Conservation (phyloP, 2,888 invertebrate genomes). For the Drosophila picticornis region DNA sequence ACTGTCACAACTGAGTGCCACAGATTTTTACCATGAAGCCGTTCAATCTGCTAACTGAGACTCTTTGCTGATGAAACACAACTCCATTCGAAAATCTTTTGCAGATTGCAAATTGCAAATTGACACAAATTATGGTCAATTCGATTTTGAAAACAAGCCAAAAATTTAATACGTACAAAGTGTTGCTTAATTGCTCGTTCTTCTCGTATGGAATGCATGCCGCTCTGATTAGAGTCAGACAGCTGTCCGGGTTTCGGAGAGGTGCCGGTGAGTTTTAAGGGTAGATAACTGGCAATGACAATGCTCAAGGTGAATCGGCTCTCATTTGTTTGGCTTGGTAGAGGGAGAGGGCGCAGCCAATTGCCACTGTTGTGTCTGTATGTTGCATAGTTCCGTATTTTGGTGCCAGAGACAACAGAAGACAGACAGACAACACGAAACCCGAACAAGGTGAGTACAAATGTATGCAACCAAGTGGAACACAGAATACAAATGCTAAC, state of each 20-base stretch:
- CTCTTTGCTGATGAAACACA: constrained; percentile 45
- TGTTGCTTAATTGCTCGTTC: neutral
- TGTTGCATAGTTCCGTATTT: constrained; percentile 51
- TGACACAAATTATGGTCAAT: constrained; percentile 18
- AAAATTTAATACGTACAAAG: constrained; percentile 33
- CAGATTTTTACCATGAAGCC: constrained; percentile 44
- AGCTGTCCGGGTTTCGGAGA: constrained; percentile 12
- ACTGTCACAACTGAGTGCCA: constrained; percentile 36
- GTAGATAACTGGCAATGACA: constrained; percentile 35
- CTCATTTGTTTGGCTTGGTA: constrained; percentile 23
- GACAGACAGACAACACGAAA: constrained; percentile 44
- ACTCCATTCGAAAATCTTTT: constrained; percentile 46
- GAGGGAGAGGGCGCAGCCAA: constrained; percentile 9
- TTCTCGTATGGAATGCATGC: constrained; percentile 35
- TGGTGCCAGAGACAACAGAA: constrained; percentile 25
- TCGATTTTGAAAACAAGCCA: constrained; percentile 27
- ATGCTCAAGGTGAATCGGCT: constrained; percentile 54
- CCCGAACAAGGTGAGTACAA: constrained; percentile 49
- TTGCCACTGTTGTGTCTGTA: constrained; percentile 25
- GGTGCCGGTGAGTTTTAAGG: neutral
- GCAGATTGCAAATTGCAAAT: constrained; percentile 29
- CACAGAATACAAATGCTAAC: constrained; percentile 34
- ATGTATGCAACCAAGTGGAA: constrained; percentile 45
- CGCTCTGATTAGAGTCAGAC: constrained; percentile 77
- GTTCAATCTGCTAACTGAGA: constrained; percentile 40